These are phyloP conservation scores for Drosophila pallidifrons DNA, from an alignment of 1,140 invertebrate genomes.

Conservation along the genomic window DNA sequence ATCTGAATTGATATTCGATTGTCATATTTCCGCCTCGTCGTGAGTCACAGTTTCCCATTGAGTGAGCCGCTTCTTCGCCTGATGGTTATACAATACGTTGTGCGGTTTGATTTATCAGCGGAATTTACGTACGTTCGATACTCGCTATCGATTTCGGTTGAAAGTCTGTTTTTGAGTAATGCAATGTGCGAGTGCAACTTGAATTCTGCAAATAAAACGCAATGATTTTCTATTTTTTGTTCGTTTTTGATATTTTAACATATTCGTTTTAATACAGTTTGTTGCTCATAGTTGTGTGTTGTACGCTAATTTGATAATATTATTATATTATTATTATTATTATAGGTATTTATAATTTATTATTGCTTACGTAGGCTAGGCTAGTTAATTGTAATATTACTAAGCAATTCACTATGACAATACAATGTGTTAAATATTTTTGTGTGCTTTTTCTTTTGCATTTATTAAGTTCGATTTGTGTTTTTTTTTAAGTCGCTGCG, in stretches of 20 bases:
- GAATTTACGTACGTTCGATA: slow-evolving; percentile 54
- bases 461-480: not conserved
- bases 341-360: slow-evolving; percentile 77
- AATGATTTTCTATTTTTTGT: slow-evolving; percentile 26
- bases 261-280: slow-evolving; percentile 75
- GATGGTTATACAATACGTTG: slow-evolving; percentile 32
- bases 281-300: slow-evolving; percentile 46
- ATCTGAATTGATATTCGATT: slow-evolving; percentile 13
- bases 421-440: slow-evolving; percentile 40
- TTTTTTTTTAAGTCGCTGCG: slow-evolving; percentile 45
- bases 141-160: slow-evolving; percentile 54
- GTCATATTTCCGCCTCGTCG: slow-evolving; percentile 19
- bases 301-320: slow-evolving; percentile 65
- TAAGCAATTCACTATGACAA: slow-evolving; percentile 62
- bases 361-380: slow-evolving; percentile 78
- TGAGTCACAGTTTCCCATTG: slow-evolving; percentile 52
- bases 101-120: slow-evolving; percentile 44
- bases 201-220: slow-evolving; percentile 60
- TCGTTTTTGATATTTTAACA: slow-evolving; percentile 73
- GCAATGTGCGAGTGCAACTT: slow-evolving; percentile 44
- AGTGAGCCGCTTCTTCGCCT: slow-evolving; percentile 1
- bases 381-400: slow-evolving; percentile 67
- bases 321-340: slow-evolving; percentile 17
- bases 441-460: slow-evolving; percentile 18
- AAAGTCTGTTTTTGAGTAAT: slow-evolving; percentile 66